A percentile compares a stretch with the other conserved stretches of the same genome.
phyloP scores from a whole-genome alignment of 2,888 invertebrate genomes.

The Osmoderma eremita region DNA sequence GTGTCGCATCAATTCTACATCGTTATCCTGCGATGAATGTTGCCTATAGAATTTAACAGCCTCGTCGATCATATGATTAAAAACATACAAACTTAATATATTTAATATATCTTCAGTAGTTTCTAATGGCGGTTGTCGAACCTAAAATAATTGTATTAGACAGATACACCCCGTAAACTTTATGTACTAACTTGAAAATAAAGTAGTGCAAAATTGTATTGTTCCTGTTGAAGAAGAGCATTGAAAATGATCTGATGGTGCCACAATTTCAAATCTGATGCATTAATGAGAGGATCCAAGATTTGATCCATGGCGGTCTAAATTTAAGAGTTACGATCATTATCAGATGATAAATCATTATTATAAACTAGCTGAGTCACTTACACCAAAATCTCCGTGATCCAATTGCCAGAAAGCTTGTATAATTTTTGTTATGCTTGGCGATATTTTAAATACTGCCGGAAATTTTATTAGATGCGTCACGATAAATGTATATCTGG shows the following conservation, averaged over 20 bases:
- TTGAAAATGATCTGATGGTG: conserved; percentile 78
- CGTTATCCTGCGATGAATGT: conserved; percentile 61
- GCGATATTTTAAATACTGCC: conserved; percentile 79
- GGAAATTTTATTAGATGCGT: conserved; percentile 83
- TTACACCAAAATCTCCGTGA: conserved; percentile 83
- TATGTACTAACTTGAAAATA: conserved; percentile 69
- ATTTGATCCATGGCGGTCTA: conserved; percentile 74
- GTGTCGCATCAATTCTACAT: conserved; percentile 67
- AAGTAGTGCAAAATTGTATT: conserved; percentile 75
- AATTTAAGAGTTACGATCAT: conserved; percentile 44
- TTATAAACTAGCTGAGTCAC: conserved; percentile 51
- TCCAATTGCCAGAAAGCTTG: conserved; percentile 92
- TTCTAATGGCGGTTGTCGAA: conserved; percentile 58
- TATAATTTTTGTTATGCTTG: conserved; percentile 79
- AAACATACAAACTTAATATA: conserved; percentile 71
- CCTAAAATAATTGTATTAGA: conserved; percentile 54
- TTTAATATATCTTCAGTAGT: conserved; percentile 65
- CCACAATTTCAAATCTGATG: conserved; percentile 72
- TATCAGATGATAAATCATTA: background rate
- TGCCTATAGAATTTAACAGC: conserved; percentile 73
- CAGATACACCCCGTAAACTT: background rate
- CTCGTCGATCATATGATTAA: conserved; percentile 72
- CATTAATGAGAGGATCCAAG: conserved; percentile 70
- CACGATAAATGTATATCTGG: conserved; percentile 71
- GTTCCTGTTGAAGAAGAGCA: conserved; percentile 73